Evolutionary conservation across 2,888 invertebrate species (phyloP), one percentile per base, ranked within the genome.

Genomic region (Hirtodrosophila alboralis): DNA sequence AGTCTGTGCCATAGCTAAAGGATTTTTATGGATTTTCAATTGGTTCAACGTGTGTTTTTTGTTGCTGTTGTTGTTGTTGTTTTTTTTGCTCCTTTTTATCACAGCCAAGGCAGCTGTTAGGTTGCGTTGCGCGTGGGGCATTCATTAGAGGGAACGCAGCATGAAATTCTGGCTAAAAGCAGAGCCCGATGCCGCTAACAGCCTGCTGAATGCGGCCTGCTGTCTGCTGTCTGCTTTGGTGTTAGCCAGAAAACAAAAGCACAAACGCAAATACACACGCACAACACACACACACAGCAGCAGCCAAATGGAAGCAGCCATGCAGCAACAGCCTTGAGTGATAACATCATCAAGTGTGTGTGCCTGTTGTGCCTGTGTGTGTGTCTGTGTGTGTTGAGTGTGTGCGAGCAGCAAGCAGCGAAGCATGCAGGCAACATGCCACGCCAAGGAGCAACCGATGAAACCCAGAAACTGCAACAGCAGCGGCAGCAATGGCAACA

Each of bases 311-410:
- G 54, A 84, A 60, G 65, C 85, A 80, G 65, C 64, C 83, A 72
- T 67, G 85, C 84, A 71, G 74, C 64, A 76, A 84, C 69, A 84
- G 74, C 86, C 86, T 86, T 84, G 83, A 84, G 73, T 84, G 86
- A 78, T 86, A 71, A 75, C 75, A 67, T 66, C 78, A 64, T 69
- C 77, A 58, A 67, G 38, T 14, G 45, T 26, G 14, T 34, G 27
- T 38, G n/a, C n/a, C n/a, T 47, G 51, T 40, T 48, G 44, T 34
- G 43, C 33, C 38, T 34, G 40, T 37, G 41, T 28, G 52, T 49
- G 54, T 37, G 31, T 34, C 40, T 53, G 28, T 34, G 38, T 45
- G 38, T 47, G 53, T 44, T 49, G 21, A 37, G 43, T 47, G 57
- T 62, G 53, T n/a, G n/a, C n/a, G n/a, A n/a, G n/a, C n/a, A n/a